phyloP scores from a whole-genome alignment of 1,140 invertebrate species.

The Calosoma granatense region DNA sequence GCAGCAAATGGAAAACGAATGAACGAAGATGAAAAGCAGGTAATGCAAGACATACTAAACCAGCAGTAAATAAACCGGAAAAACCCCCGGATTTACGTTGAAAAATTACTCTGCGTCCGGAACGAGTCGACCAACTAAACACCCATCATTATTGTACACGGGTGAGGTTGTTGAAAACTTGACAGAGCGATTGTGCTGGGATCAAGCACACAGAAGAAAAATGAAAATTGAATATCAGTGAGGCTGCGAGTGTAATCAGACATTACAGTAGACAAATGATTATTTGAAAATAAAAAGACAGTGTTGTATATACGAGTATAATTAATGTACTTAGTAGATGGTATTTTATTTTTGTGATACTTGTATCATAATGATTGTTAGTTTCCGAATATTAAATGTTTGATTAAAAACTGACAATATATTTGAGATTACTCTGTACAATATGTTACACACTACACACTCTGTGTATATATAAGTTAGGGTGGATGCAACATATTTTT shows the following conservation, averaged over 20 bases:
- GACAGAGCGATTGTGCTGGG: not conserved
- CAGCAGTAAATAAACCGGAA: conserved; percentile 1
- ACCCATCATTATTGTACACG: not conserved
- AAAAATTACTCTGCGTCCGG: not conserved
- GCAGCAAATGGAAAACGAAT: too few relatives aligned
- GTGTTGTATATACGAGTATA: too few relatives aligned
- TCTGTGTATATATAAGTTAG: not conserved
- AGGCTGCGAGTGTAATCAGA: not conserved
- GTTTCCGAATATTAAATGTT: too few relatives aligned
- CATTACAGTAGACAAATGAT: not conserved
- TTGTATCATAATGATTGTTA: too few relatives aligned
- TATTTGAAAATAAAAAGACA: not conserved
- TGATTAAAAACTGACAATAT: too few relatives aligned
- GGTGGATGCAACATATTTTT: conserved; percentile 1
- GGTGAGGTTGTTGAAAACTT: not conserved
- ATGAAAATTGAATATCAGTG: not conserved
- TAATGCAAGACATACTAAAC: not conserved
- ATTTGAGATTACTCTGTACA: too few relatives aligned
- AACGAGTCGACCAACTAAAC: not conserved
- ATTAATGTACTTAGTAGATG: too few relatives aligned
- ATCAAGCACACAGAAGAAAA: conserved; percentile 7
- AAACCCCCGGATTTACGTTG: not conserved
- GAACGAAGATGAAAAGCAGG: too few relatives aligned
- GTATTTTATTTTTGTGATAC: too few relatives aligned
- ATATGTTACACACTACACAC: too few relatives aligned